A percentile compares a stretch with the other conserved stretches of the same genome.
These are phyloP conservation scores for Diplazon laetatorius DNA, from an alignment of 2,888 invertebrate genomes.

Conservation along the genomic window DNA sequence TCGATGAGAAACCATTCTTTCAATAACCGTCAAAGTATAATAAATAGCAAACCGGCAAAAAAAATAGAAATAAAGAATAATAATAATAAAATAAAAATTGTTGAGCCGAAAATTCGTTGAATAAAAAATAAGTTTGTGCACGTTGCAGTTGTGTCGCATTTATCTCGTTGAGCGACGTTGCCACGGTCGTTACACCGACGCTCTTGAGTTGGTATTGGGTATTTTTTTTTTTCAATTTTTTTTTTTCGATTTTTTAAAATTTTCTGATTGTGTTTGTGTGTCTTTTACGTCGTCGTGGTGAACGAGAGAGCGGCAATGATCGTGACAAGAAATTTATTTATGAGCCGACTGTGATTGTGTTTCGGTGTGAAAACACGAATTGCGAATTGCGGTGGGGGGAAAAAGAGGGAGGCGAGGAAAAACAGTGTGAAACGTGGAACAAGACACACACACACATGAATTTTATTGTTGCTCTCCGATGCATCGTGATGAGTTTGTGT, in stretches of 20 bases:
- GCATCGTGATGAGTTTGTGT: neutral
- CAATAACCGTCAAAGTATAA: too few relatives aligned
- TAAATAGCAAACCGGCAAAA: too few relatives aligned
- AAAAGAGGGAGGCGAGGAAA: neutral
- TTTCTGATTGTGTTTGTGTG: neutral
- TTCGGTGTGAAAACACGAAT: conserved; percentile 1
- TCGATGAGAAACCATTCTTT: too few relatives aligned
- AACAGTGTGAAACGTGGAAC: neutral
- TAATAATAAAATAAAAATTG: too few relatives aligned
- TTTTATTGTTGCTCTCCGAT: neutral
- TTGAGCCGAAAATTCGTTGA: neutral
- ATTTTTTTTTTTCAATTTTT: too few relatives aligned
- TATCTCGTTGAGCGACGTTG: conserved; percentile 41
- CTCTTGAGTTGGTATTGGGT: neutral
- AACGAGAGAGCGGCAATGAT: conserved; percentile 16
- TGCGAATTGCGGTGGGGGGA: neutral
- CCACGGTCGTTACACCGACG: neutral
- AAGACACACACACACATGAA: neutral
- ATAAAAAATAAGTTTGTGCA: conserved; percentile 20
- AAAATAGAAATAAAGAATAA: neutral
- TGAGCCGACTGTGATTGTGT: conserved; percentile 19
- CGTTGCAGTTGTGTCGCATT: conserved; percentile 15
- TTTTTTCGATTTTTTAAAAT: too few relatives aligned
- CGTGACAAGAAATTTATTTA: conserved; percentile 33
- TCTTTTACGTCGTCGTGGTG: conserved; percentile 4